A percentile compares a stretch with the other conserved stretches of the same genome.
phyloP scores from a whole-genome alignment of 2,797 vertebrate genomes.

The Pogonophryne albipinna region DNA sequence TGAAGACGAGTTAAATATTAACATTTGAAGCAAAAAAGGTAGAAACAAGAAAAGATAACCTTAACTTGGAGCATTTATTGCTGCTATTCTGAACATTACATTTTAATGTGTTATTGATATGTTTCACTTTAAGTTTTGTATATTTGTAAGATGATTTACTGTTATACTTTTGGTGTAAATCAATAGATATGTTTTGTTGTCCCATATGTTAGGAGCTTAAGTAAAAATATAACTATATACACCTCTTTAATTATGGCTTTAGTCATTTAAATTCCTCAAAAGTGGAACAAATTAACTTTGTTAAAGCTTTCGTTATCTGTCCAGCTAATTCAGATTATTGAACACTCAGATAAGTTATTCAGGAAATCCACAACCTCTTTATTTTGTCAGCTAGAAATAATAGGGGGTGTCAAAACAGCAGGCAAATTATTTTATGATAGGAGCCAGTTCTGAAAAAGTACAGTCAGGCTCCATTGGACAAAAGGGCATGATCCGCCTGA shows the following conservation, averaged over 20 bases:
- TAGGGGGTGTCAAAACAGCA: constrained; percentile 37
- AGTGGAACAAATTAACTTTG: not conserved
- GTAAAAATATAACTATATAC: not conserved
- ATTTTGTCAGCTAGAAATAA: not conserved
- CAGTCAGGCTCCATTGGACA: constrained; percentile 72
- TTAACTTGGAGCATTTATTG: not conserved
- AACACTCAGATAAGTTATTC: not conserved
- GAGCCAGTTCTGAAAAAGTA: constrained; percentile 62
- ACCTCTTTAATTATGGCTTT: not conserved
- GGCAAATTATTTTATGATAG: constrained; percentile 61
- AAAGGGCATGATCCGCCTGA: constrained; percentile 69
- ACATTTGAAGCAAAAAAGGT: not conserved
- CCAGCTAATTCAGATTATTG: not conserved
- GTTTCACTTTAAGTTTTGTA: not conserved
- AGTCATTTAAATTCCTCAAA: not conserved
- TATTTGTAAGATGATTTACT: not conserved
- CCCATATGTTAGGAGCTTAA: not conserved
- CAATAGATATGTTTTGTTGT: not conserved
- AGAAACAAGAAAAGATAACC: not conserved
- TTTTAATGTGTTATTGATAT: no score
- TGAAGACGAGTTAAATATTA: not conserved
- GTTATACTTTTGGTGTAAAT: not conserved
- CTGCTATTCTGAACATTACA: not conserved
- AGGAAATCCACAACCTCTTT: not conserved
- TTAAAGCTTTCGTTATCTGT: not conserved